Evolutionary conservation across 2,113 vertebrate species (phyloP).

Genomic region (Notiomystis cincta): DNA sequence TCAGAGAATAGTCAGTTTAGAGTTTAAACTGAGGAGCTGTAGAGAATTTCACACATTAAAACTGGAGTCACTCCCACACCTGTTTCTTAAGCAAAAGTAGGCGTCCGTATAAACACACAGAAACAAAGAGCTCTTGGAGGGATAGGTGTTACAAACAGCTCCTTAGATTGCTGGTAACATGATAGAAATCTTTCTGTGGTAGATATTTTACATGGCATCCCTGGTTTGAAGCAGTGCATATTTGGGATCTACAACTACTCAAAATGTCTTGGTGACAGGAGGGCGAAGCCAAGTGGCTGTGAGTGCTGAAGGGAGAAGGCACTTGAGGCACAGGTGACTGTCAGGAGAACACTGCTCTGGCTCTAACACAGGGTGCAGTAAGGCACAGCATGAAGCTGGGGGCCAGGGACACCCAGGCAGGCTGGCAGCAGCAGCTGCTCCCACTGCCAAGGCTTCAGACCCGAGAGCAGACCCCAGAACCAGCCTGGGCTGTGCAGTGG

Average conservation of each 20-base stretch:
- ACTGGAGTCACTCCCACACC: neutral
- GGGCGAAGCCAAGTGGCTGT: neutral
- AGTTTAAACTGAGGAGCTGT: neutral
- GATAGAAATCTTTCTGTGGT: neutral
- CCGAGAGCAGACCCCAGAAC: neutral
- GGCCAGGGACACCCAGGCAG: neutral
- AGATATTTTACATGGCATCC: neutral
- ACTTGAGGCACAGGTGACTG: neutral
- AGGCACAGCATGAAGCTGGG: neutral
- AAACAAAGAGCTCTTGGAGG: neutral
- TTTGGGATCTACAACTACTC: neutral
- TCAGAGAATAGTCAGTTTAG: neutral
- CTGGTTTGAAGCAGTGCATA: neutral
- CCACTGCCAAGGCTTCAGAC: neutral
- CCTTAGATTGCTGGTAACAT: neutral
- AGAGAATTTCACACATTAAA: neutral
- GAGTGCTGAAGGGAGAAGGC: neutral
- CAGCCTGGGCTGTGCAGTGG: neutral
- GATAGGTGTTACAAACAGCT: neutral
- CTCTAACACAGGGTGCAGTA: neutral
- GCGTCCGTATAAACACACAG: neutral
- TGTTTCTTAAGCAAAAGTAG: neutral
- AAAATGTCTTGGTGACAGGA: neutral
- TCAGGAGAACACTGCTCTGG: accelerated
- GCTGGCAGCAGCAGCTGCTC: neutral